Evolutionary conservation across 2,113 vertebrate species (phyloP), one percentile per base, ranked within the genome.

Genomic region (Asarcornis scutulata): DNA sequence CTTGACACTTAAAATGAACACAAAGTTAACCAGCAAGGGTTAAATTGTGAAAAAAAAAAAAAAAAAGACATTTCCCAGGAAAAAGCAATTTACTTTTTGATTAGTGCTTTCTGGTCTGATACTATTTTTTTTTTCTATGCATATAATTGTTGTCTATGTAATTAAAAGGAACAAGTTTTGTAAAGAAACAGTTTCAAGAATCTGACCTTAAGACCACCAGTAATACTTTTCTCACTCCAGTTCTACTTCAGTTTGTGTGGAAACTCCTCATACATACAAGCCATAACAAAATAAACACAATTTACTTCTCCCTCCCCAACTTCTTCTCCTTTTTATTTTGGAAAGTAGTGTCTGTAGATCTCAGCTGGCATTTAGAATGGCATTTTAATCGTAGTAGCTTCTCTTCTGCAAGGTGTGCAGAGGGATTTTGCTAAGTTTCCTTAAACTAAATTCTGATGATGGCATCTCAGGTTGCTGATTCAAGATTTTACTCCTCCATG

Each of bases 401-500:
- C 86, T 96, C 91, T 95, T 97, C 85, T 75, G 60, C 88, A 96
- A 93, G 91, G 81, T 96, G 91, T 94, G 88, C 75, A 97, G 89
- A 94, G 94, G 93, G 94, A 96, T 97, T 95, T 97, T 88, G 95
- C 96, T 97, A 97, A 98, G 97, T 98, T 97, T 98, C 98, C 89
- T 68, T 98, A 97, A 97, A 98, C 98, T 97, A 97, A 98, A 98
- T 97, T 98, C 97, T 53, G 36, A 95, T 98, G 98, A 98, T 98
- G 97, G 98, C 95, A 88, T 97, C 96, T 97, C 85, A 95, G 96
- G 97, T 97, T 98, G 98, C 98, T 98, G 98, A 98, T 98, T 98
- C 98, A 97, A 97, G 97, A 93, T 97, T 98, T 97, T 98, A 91
- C 88, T 91, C 80, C 93, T 96, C 95, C 96, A 75, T 91, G 96